phyloP scores from a whole-genome alignment of 2,113 vertebrate species.

The Mesocricetus auratus region DNA sequence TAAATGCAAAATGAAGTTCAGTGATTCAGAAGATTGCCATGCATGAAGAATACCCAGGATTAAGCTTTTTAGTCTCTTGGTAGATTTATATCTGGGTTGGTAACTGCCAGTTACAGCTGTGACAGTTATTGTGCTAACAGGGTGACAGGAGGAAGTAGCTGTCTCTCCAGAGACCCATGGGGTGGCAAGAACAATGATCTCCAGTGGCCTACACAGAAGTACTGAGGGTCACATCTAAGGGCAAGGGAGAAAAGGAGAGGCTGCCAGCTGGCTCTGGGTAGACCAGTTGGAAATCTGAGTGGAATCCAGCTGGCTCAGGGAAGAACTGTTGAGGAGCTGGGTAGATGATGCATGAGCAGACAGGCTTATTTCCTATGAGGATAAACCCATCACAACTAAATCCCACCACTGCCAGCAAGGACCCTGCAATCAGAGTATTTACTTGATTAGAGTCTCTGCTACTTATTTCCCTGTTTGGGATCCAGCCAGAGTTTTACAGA shows the following conservation, averaged over 20 bases:
- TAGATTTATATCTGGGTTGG: neutral
- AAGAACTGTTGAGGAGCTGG: neutral
- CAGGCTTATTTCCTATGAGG: neutral
- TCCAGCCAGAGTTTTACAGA: neutral
- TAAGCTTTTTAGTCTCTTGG: neutral
- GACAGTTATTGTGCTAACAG: fast-evolving
- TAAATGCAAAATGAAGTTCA: neutral
- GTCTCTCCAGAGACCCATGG: neutral
- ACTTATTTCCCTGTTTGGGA: neutral
- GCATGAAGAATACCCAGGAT: no score
- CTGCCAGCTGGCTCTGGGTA: neutral
- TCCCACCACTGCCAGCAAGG: neutral
- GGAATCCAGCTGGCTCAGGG: neutral
- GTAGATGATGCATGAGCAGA: neutral
- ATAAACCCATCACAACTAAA: neutral
- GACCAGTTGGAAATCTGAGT: neutral
- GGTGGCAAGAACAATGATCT: neutral
- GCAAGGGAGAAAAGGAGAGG: neutral
- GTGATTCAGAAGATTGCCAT: neutral
- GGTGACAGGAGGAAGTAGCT: neutral
- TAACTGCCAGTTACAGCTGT: no score
- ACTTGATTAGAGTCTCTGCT: neutral
- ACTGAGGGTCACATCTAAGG: neutral
- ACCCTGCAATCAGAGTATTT: neutral
- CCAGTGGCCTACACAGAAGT: neutral